These are phyloP conservation scores for Sterna hirundo DNA, from an alignment of 2,113 vertebrate species.

Conservation along the genomic window DNA sequence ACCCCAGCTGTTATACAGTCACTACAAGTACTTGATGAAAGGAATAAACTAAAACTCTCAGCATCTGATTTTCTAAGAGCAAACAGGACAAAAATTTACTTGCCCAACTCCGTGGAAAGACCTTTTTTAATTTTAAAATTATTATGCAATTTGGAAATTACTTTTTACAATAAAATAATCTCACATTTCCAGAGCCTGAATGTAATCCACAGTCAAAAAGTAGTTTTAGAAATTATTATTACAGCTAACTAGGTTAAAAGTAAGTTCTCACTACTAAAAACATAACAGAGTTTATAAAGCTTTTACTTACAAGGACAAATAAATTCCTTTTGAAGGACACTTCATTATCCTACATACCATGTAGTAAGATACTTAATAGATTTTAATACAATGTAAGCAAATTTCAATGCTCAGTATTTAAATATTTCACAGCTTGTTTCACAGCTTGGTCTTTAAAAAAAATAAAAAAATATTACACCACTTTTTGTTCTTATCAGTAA, in stretches of 20 bases:
- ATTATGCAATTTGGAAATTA: not conserved
- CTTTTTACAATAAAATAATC: not conserved
- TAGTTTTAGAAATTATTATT: not conserved
- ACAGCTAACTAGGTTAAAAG: not conserved
- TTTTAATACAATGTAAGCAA: not conserved
- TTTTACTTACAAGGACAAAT: not conserved
- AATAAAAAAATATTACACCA: not conserved
- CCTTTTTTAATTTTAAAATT: not conserved
- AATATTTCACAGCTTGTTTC: not conserved
- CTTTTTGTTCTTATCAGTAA: not conserved
- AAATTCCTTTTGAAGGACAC: not conserved
- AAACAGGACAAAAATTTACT: constrained; percentile 6
- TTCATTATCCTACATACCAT: not conserved
- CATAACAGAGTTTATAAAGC: not conserved
- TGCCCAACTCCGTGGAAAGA: not conserved
- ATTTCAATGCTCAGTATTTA: not conserved
- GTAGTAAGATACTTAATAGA: not conserved
- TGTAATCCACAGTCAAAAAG: not conserved
- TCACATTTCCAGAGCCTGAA: not conserved
- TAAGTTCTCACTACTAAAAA: not conserved
- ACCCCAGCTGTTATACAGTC: constrained; percentile 40
- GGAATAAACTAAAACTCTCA: not conserved
- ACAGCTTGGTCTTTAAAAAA: not conserved
- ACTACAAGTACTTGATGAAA: not conserved
- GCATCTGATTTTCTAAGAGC: not conserved